Evolutionary conservation across 2,888 invertebrate genomes (phyloP).

Genomic region (Caenorhabditis sinica): DNA sequence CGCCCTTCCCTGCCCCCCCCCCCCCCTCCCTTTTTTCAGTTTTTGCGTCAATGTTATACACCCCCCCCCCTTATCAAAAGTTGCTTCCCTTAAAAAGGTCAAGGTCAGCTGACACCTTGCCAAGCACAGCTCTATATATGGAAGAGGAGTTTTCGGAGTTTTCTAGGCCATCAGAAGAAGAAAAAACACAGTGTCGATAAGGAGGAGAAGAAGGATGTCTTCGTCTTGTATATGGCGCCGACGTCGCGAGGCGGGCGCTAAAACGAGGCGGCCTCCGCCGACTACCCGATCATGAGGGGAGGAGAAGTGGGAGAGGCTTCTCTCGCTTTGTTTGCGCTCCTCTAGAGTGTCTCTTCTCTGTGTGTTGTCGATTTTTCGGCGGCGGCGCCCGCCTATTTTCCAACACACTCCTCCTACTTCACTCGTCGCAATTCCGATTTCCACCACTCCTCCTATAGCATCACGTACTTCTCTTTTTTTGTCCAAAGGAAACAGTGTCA

Average conservation of each 20-base stretch:
- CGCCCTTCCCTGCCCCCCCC: slow-evolving; percentile 7
- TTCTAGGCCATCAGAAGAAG: neutral
- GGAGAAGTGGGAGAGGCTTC: slow-evolving; percentile 12
- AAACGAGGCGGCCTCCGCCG: neutral
- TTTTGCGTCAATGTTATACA: too few relatives aligned
- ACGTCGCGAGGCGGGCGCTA: neutral
- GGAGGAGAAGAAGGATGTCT: too few relatives aligned
- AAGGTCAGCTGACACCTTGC: neutral
- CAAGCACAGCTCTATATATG: neutral
- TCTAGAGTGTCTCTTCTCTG: slow-evolving; percentile 1
- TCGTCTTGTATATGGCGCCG: too few relatives aligned
- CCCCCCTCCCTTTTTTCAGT: too few relatives aligned
- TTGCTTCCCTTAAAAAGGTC: neutral
- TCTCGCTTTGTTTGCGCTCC: slow-evolving; percentile 17
- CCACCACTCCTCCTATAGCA: neutral
- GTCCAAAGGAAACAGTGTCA: too few relatives aligned
- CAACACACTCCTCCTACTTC: neutral
- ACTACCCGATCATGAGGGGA: slow-evolving; percentile 9
- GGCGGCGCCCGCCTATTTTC: too few relatives aligned
- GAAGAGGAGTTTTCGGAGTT: neutral
- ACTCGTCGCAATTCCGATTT: neutral
- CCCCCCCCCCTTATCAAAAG: neutral
- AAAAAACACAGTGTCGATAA: too few relatives aligned
- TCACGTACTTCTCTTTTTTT: too few relatives aligned
- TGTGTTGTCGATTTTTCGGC: neutral